Evolutionary conservation across 2,113 vertebrate species (phyloP).

Genomic region (Thunnus maccoyii): DNA sequence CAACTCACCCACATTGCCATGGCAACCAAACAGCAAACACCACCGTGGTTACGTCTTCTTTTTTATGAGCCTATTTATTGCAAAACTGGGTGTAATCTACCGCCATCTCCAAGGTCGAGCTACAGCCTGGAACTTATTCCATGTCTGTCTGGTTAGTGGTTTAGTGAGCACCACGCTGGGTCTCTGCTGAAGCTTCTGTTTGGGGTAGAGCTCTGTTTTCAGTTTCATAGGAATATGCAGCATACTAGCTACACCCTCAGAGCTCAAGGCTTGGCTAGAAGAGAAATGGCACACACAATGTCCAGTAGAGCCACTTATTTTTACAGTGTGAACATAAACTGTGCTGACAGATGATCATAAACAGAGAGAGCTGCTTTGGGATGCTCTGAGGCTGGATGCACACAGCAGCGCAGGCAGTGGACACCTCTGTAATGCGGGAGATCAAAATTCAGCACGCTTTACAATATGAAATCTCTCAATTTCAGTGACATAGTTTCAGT

Average conservation of each 20-base stretch:
- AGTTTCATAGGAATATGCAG: background rate
- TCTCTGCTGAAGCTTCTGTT: constrained; percentile 22
- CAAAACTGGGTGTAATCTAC: constrained; percentile 40
- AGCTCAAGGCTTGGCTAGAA: background rate
- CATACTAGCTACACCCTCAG: background rate
- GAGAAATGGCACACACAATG: constrained; percentile 42
- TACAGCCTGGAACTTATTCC: constrained; percentile 21
- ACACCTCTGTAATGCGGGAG: constrained; percentile 2
- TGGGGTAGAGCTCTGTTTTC: background rate
- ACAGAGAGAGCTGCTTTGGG: constrained; percentile 36
- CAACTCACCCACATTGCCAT: constrained; percentile 29
- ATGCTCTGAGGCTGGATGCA: constrained; percentile 26
- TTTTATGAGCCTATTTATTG: constrained; percentile 51
- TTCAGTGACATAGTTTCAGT: no score
- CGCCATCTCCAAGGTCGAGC: constrained; percentile 6
- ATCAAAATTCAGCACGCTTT: no score
- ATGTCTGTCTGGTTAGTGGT: constrained; percentile 36
- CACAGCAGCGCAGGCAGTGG: background rate
- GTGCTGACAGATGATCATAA: constrained; percentile 54
- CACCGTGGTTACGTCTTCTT: background rate
- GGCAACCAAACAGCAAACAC: constrained; percentile 70
- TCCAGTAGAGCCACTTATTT: constrained; percentile 55
- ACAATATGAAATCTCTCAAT: no score
- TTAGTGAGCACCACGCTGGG: background rate
- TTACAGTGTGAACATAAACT: constrained; percentile 53